These are phyloP conservation scores for Sepioteuthis lessoniana DNA, from an alignment of 2,888 invertebrate genomes.

Conservation along the genomic window DNA sequence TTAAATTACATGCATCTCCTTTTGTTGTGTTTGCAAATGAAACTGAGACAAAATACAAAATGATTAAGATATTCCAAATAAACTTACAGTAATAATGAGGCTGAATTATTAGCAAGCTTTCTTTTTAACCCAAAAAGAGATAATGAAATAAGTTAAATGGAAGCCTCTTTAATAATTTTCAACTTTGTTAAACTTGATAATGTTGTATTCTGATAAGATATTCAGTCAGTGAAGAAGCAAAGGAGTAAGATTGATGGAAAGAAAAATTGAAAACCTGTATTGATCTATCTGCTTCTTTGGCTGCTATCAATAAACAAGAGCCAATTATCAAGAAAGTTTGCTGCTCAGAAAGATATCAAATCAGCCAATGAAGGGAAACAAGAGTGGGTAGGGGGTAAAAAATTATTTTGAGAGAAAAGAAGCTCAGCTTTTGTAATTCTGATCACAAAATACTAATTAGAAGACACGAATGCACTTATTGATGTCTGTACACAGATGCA, in stretches of 20 bases:
- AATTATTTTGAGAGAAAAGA: neutral
- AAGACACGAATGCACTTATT: neutral
- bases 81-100: neutral
- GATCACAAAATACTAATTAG: slow-evolving; percentile 33
- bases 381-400: neutral
- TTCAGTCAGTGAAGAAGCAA: neutral
- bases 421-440: slow-evolving; percentile 7
- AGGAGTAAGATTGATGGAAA: neutral
- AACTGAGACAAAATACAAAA: neutral
- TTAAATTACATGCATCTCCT: neutral
- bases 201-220: neutral
- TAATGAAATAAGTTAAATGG: neutral
- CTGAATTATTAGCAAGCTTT: neutral
- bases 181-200: neutral
- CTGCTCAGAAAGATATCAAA: neutral
- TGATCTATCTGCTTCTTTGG: neutral
- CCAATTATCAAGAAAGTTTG: slow-evolving; percentile 16
- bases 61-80: neutral
- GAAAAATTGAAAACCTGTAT: neutral
- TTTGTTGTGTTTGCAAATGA: neutral
- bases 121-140: no score
- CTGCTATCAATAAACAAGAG: neutral
- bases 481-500: neutral
- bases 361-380: neutral
- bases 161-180: neutral